These are phyloP conservation scores for Mormyrus proboscirostris DNA, from an alignment of 2,797 vertebrate species.

Conservation along the genomic window DNA sequence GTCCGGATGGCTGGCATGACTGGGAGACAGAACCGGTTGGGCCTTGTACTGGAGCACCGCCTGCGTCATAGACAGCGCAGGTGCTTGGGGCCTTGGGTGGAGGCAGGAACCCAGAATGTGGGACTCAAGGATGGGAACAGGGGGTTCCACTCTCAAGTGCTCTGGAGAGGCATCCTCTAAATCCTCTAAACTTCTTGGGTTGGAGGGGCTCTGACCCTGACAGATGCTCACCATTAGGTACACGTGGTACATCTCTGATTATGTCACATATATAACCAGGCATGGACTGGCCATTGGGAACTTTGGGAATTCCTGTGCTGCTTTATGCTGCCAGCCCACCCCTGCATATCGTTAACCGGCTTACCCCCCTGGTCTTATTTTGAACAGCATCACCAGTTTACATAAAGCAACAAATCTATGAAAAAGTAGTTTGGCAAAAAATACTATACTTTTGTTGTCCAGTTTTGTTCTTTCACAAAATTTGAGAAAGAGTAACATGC, in stretches of 20 bases:
- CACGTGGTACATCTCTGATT: neutral
- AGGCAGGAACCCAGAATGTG: neutral
- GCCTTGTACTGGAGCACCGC: neutral
- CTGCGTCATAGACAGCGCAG: neutral
- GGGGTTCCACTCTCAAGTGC: neutral
- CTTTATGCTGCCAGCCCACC: neutral
- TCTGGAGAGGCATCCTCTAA: neutral
- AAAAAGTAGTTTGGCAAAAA: neutral
- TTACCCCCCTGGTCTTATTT: neutral
- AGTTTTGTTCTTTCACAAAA: neutral
- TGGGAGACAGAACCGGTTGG: neutral
- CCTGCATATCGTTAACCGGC: neutral
- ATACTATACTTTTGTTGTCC: neutral
- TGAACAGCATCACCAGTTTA: neutral
- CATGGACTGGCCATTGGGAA: neutral
- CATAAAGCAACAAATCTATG: neutral
- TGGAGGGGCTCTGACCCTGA: neutral
- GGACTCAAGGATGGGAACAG: neutral
- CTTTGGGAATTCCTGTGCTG: neutral
- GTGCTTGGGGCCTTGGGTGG: neutral
- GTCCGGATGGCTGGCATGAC: neutral
- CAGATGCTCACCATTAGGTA: neutral
- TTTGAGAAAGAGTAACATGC: conserved; percentile 3
- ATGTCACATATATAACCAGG: neutral
- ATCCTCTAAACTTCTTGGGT: neutral